Percentiles rank a stretch among this genome's conserved stretches.
Conservation (phyloP, 2,113 vertebrate species). For the Ailuropoda melanoleuca region DNA sequence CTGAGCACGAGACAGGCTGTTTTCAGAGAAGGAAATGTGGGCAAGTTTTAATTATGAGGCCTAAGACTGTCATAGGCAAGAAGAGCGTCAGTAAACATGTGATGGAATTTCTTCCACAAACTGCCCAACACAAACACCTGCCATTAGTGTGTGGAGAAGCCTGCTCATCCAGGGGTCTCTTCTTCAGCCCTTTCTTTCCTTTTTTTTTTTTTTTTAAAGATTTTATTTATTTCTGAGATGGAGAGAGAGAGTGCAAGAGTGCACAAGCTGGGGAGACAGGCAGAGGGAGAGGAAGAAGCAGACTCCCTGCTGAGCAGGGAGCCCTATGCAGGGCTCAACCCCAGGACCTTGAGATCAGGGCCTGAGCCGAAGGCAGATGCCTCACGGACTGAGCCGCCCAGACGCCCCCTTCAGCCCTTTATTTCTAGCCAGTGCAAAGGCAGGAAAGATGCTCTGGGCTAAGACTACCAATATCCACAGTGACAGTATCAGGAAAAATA, state of each 20-base stretch:
- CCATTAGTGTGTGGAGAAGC: neutral
- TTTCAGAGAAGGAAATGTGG: slow-evolving; percentile 1
- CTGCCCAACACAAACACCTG: neutral
- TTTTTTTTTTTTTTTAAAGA: neutral
- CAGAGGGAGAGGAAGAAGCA: neutral
- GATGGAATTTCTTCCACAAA: neutral
- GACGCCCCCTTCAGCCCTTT: neutral
- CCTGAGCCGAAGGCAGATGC: neutral
- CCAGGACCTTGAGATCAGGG: neutral
- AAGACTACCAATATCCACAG: neutral
- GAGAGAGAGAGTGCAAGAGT: no score
- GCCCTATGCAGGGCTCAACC: neutral
- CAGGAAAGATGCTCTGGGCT: neutral
- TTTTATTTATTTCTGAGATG: neutral
- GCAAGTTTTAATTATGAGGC: slow-evolving; percentile 12
- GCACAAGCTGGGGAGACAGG: neutral
- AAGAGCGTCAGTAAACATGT: neutral
- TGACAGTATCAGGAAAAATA: neutral
- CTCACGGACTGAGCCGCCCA: neutral
- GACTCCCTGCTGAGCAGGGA: neutral
- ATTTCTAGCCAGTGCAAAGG: neutral
- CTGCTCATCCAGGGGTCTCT: neutral
- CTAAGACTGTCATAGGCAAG: neutral
- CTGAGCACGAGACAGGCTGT: neutral
- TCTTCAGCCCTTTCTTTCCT: neutral